Conservation (phyloP, 2,113 vertebrate species). For the Oreochromis tanganicae region DNA sequence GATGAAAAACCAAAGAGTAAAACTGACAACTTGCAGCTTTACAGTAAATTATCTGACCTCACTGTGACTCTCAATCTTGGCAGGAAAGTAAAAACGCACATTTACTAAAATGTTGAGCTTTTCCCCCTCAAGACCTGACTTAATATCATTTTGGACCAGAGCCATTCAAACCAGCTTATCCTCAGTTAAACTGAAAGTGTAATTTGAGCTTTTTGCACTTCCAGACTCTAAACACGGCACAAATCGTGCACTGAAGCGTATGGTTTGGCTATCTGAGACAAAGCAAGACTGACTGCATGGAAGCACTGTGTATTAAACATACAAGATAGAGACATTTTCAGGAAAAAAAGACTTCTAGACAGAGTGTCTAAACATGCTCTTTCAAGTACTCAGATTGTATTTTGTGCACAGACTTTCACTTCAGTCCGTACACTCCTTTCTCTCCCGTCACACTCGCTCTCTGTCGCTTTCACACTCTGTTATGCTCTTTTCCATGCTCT, state of each 20-base stretch:
- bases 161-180: not conserved
- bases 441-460: constrained; percentile 14
- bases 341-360: constrained; percentile 15
- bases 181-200: not conserved
- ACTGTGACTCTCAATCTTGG: not conserved
- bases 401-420: not conserved
- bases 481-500: constrained; percentile 60
- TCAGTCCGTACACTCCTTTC: not conserved
- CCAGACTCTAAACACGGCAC: not conserved
- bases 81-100: not conserved
- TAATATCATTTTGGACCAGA: not conserved
- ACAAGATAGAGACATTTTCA: not conserved
- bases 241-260: not conserved
- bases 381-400: not conserved
- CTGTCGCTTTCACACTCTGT: constrained; percentile 46
- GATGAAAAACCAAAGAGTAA: not conserved
- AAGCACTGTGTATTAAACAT: not conserved
- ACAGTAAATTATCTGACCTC: not conserved
- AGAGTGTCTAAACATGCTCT: constrained; percentile 4
- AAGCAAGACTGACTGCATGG: not conserved
- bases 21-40: not conserved
- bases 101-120: not conserved
- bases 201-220: not conserved
- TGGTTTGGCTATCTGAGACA: not conserved
- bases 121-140: not conserved